Base-by-base conservation (phyloP, 2,113 vertebrate species). In the Eolophus roseicapilla region DNA sequence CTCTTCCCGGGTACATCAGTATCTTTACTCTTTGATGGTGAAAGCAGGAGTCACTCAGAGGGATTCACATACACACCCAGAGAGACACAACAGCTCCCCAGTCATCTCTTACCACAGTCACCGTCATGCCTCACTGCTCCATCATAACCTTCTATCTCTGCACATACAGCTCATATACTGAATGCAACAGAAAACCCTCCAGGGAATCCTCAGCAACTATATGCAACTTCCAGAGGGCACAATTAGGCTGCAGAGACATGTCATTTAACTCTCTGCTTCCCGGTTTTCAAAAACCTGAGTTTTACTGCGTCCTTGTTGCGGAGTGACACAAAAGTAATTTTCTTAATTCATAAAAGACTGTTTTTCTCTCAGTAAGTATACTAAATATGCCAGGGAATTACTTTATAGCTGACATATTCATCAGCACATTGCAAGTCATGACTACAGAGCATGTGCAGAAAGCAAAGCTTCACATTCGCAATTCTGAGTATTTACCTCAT, bases 401-500 rank as follows among this genome's bases (percentile, higher is more conserved):
- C 31, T 90, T 86, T 75, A 21, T 35, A 78, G 39, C 0, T 0
- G 19, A 9, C 55, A 37, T 49, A 41, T 91, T 93, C 15, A 60
- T 79, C 46, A 88, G 13, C 11, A 8, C 21, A 16, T 92, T 96
- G 82, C 49, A 92, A 94, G 41, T 50, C 25, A 55, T 88, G 41
- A 44, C 13, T 69, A 41, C 43, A 86, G 78, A 76, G 37, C 28
- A 82, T 41, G 33, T 70, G 29, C 46, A 78, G 74, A 88, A 92
- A 88, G 44, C 21, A 75, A 91, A 92, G 55, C 31, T 93, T 95
- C 44, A 41, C 33, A 33, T 79, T 88, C 13, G 10, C 84, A 82
- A 52, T 28, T 88, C 23, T 44, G 28, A 93, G 24, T 86, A 92
- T 93, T 93, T 93, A 93, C 70, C 63, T 41, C 70, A 82, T n/a